Percentiles rank a stretch among this genome's conserved stretches.
phyloP scores from a whole-genome alignment of 2,113 vertebrate genomes.

The Platichthys flesus region DNA sequence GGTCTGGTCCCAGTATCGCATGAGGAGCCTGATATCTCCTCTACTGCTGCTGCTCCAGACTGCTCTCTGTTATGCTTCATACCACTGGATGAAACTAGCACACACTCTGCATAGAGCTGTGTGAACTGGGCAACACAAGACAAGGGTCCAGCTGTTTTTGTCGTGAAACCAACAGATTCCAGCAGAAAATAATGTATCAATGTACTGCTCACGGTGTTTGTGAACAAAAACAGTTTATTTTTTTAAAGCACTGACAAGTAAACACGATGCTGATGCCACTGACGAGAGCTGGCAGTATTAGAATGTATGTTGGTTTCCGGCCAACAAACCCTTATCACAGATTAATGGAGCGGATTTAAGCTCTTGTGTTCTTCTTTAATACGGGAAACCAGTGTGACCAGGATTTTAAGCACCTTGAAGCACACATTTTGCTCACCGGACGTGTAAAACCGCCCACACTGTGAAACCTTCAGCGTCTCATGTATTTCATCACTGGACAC shows the following conservation, averaged over 20 bases:
- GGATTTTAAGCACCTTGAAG: not conserved
- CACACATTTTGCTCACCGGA: not conserved
- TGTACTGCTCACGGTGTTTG: not conserved
- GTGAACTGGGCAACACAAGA: not conserved
- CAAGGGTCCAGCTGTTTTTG: not conserved
- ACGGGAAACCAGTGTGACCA: not conserved
- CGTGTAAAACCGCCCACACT: not conserved
- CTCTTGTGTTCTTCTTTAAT: not conserved
- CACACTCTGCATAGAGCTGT: slow-evolving; percentile 3
- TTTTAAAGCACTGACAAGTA: not conserved
- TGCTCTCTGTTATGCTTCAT: slow-evolving; percentile 1
- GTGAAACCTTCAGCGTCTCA: not conserved
- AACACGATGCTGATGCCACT: not conserved
- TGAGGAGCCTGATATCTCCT: slow-evolving; percentile 7
- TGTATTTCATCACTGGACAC: not conserved
- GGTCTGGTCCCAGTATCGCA: slow-evolving; percentile 8
- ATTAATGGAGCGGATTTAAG: not conserved
- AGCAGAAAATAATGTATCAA: not conserved
- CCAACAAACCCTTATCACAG: not conserved
- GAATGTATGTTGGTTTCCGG: not conserved
- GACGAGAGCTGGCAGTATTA: not conserved
- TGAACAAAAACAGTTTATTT: not conserved
- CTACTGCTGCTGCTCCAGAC: not conserved
- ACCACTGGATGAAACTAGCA: slow-evolving; percentile 10
- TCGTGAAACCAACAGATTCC: not conserved